Evolutionary conservation across 1,140 invertebrate species (phyloP).

Genomic region (Sycophila sp.): DNA sequence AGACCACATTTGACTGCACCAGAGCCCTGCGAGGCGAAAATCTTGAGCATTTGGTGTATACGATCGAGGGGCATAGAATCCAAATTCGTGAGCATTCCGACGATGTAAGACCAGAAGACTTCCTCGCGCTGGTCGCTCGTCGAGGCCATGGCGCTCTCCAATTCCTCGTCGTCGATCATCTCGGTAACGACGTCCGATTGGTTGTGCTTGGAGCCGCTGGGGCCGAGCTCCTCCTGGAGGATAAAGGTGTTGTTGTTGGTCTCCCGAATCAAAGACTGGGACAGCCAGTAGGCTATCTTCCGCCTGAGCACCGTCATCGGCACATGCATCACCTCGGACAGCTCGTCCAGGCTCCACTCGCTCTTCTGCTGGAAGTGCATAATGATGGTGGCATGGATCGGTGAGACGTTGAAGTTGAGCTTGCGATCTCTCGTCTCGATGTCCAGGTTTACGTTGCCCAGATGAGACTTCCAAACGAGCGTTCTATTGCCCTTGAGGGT

Average conservation of each 20-base stretch:
- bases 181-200: constrained; percentile 59
- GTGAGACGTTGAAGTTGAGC: constrained; percentile 86
- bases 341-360: constrained; percentile 85
- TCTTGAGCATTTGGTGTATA: constrained; percentile 96
- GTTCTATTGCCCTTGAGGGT: constrained; percentile 94
- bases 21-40: constrained; percentile 92
- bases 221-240: constrained; percentile 76
- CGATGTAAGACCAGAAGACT: constrained; percentile 96
- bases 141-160: constrained; percentile 92
- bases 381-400: constrained; percentile 94
- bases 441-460: constrained; percentile 91
- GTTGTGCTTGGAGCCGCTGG: constrained; percentile 61
- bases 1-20: constrained; percentile 86
- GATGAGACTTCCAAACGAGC: constrained; percentile 91
- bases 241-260: constrained; percentile 78
- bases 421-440: constrained; percentile 88
- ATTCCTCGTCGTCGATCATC: constrained; percentile 89
- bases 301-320: constrained; percentile 83
- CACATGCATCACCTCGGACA: constrained; percentile 85
- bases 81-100: constrained; percentile 95
- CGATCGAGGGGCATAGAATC: constrained; percentile 92
- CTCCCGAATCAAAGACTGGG: constrained; percentile 84
- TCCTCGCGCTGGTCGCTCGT: constrained; percentile 92
- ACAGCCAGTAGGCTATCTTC: constrained; percentile 92
- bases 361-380: constrained; percentile 92